These are phyloP conservation scores for Zygogramma bicolorata DNA, from an alignment of 2,888 invertebrate genomes.

Conservation along the genomic window DNA sequence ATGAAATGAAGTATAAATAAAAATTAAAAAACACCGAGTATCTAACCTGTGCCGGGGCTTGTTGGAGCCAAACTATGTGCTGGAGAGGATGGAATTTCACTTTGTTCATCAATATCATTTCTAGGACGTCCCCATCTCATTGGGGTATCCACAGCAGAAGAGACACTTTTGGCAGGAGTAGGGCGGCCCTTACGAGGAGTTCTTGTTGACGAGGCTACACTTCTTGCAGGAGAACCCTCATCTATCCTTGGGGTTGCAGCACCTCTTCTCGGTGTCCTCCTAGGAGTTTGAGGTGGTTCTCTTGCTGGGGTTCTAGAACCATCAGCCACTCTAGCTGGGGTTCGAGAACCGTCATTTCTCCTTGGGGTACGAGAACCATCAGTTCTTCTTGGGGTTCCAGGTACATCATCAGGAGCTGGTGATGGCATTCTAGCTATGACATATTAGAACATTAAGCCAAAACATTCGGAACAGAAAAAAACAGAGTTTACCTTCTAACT, in stretches of 20 bases:
- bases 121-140: constrained; percentile 67
- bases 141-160: constrained; percentile 60
- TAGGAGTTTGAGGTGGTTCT: constrained; percentile 7
- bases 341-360: constrained; percentile 33
- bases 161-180: constrained; percentile 57
- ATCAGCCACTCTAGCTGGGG: constrained; percentile 31
- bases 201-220: constrained; percentile 41
- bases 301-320: constrained; percentile 21
- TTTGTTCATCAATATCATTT: constrained; percentile 58
- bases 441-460: background rate
- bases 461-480: too few relatives aligned
- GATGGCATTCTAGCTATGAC: constrained; percentile 32
- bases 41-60: constrained; percentile 62
- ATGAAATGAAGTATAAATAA: background rate
- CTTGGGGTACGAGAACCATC: constrained; percentile 28
- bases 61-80: constrained; percentile 62
- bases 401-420: constrained; percentile 26
- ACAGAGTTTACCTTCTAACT: too few relatives aligned
- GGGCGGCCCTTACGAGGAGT: constrained; percentile 44
- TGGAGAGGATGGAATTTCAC: constrained; percentile 64
- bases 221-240: constrained; percentile 39
- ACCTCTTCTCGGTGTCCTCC: constrained; percentile 35
- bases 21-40: constrained; percentile 4
- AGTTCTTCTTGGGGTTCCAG: constrained; percentile 31
- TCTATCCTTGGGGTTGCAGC: constrained; percentile 39